These are phyloP conservation scores for Mnemiopsis leidyi DNA, from an alignment of 37 sponge, comb jelly and placozoan genomes.

Conservation along the genomic window DNA sequence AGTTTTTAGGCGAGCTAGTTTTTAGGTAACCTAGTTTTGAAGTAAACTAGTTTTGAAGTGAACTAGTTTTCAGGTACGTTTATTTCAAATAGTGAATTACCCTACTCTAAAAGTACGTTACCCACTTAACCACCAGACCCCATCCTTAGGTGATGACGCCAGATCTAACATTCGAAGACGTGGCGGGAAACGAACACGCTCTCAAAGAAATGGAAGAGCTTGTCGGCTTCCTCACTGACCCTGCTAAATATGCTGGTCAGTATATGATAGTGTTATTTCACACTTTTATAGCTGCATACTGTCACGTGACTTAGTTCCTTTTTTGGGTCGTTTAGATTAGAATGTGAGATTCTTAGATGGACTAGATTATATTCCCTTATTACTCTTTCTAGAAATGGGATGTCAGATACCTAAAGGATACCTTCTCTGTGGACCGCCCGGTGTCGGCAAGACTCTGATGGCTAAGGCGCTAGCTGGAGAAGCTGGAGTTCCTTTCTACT, in stretches of 20 bases:
- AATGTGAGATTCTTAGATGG: too few species aligned
- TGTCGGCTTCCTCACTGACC: conserved; percentile 7
- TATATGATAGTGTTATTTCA: too few species aligned
- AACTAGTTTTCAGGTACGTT: too few species aligned
- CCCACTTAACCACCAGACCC: neutral
- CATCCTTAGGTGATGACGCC: conserved; percentile 7
- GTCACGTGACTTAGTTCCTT: too few species aligned
- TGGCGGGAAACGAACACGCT: conserved; percentile 45
- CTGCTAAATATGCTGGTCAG: conserved; percentile 14
- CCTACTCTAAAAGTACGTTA: too few species aligned
- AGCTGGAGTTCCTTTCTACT: conserved; percentile 56
- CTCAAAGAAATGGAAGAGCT: conserved; percentile 26
- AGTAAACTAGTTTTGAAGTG: too few species aligned
- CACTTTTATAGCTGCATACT: too few species aligned
- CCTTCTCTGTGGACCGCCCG: conserved; percentile 43
- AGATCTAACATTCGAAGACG: conserved; percentile 35
- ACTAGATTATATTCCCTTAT: neutral
- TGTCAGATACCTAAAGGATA: conserved; percentile 36
- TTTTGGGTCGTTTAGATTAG: too few species aligned
- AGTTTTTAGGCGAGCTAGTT: too few species aligned
- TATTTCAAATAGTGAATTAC: too few species aligned
- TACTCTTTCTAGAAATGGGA: conserved; percentile 21
- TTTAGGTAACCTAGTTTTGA: too few species aligned
- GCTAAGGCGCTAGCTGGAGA: conserved; percentile 60
- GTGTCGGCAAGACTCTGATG: conserved; percentile 55